A percentile compares a stretch with the other conserved stretches of the same genome.
Conservation (phyloP, 2,797 vertebrate genomes). For the Sebastes kiyomatsui region DNA sequence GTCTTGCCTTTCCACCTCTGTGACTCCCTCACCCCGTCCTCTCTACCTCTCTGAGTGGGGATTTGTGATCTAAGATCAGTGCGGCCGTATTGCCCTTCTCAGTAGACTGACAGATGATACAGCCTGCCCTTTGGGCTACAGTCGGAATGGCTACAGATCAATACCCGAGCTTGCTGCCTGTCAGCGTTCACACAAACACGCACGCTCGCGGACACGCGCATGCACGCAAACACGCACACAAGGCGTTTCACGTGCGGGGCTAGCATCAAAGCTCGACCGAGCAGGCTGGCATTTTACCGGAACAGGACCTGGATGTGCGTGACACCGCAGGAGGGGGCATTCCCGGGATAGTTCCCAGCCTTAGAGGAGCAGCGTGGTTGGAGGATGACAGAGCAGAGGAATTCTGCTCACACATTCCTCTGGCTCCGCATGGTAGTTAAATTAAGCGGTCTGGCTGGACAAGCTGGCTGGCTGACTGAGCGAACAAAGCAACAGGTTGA, state of each 20-base stretch:
- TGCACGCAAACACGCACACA: neutral
- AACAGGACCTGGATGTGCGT: constrained; percentile 71
- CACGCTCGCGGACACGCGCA: neutral
- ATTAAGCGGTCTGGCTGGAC: constrained; percentile 32
- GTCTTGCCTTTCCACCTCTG: constrained; percentile 9
- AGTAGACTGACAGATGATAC: constrained; percentile 73
- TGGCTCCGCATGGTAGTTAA: constrained; percentile 29
- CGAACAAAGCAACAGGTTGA: constrained; percentile 60
- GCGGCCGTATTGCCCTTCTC: constrained; percentile 67
- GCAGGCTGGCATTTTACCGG: constrained; percentile 58
- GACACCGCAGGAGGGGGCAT: constrained; percentile 59
- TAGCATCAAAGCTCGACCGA: constrained; percentile 64
- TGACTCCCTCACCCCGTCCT: neutral
- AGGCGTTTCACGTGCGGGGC: constrained; percentile 28
- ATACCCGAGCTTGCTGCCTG: constrained; percentile 70
- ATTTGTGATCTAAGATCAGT: constrained; percentile 73
- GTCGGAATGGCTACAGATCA: constrained; percentile 72
- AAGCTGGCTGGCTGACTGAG: constrained; percentile 17
- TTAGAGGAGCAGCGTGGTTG: constrained; percentile 23
- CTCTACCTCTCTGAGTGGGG: constrained; percentile 32
- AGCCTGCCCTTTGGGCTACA: constrained; percentile 71
- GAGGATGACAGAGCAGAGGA: constrained; percentile 48
- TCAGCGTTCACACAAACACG: constrained; percentile 58
- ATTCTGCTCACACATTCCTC: constrained; percentile 38
- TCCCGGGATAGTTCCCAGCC: constrained; percentile 59